A percentile compares a stretch with the other conserved stretches of the same genome.
These are phyloP conservation scores for Macropus fuliginosus DNA, from an alignment of 2,797 vertebrate genomes.

Conservation along the genomic window DNA sequence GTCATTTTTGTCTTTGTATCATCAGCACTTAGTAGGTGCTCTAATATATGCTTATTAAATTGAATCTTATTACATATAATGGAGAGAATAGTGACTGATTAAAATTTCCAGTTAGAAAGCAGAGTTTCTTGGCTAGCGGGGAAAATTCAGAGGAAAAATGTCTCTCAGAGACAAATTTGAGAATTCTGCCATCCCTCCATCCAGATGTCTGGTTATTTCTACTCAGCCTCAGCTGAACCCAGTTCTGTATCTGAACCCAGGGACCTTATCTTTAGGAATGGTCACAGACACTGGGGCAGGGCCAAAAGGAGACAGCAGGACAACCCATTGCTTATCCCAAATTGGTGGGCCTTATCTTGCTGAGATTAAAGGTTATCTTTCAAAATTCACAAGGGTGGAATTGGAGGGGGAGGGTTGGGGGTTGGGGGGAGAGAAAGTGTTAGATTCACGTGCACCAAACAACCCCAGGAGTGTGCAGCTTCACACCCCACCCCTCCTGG, in stretches of 20 bases:
- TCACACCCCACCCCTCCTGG: not conserved
- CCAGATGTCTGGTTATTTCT: not conserved
- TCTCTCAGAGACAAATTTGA: not conserved
- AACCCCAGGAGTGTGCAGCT: not conserved
- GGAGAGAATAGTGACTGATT: not conserved
- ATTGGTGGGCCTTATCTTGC: not conserved
- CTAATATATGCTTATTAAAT: not conserved
- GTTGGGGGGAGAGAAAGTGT: not conserved
- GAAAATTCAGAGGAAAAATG: not conserved
- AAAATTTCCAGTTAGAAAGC: not conserved
- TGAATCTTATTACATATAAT: not conserved
- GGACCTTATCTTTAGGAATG: not conserved
- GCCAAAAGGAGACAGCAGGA: not conserved
- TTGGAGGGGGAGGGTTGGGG: not conserved
- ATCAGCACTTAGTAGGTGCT: not conserved
- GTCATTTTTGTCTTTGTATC: not conserved
- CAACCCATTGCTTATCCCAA: not conserved
- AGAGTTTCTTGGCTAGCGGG: not conserved
- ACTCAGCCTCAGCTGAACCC: not conserved
- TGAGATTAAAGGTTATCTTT: not conserved
- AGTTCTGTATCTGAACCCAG: not conserved
- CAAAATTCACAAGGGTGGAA: not conserved
- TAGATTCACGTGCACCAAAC: not conserved
- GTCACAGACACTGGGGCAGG: not conserved
- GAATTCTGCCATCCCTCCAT: not conserved